Base-by-base conservation (phyloP, 2,113 vertebrate species). In the Mustela lutreola region DNA sequence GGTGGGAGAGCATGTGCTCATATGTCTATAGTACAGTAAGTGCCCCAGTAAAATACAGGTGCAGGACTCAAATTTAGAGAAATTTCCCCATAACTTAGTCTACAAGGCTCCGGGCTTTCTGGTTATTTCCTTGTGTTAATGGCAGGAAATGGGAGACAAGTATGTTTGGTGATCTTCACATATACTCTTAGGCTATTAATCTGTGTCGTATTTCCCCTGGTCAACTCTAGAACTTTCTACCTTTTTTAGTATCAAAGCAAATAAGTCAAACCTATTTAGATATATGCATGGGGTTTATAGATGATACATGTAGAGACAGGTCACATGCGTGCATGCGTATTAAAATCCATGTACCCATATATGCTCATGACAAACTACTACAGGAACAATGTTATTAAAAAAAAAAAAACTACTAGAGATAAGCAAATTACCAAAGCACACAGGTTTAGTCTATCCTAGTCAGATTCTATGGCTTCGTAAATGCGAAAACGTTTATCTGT, bases 401-500 rank as follows among this genome's bases (percentile, higher is more conserved):
- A 42, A 42, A 42, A 42, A 42, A 42, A 82, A 12, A 62, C 8
- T 91, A 36, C 22, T 73, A 42, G 36, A 91, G 31, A 19, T 92
- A 92, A 89, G 28, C 62, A 95, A 22, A 73, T 85, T 88, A 56
- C 39, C 12, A 82, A 78, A 50, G 75, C 7, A 19, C 12, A 9
- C 10, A 67, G 71, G 28, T 85, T 92, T 53, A 58, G 36, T 83
- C 15, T 87, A 0, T 89, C 28, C 31, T 89, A 63, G 62, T 71
- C 71, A 92, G 63, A 75, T 73, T 91, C 83, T 87, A 4, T 94
- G 92, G 83, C 87, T 92, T 94, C 71, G 58, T 96, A 81, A 95
- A 80, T 88, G 84, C 97, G 76, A 90, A 97, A 96, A 83, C 4
- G 7, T 90, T 95, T 88, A 50, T 60, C 26, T 98, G 42, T 95